Base-by-base conservation (phyloP, 2,888 invertebrate species). In the Xylota segnis region DNA sequence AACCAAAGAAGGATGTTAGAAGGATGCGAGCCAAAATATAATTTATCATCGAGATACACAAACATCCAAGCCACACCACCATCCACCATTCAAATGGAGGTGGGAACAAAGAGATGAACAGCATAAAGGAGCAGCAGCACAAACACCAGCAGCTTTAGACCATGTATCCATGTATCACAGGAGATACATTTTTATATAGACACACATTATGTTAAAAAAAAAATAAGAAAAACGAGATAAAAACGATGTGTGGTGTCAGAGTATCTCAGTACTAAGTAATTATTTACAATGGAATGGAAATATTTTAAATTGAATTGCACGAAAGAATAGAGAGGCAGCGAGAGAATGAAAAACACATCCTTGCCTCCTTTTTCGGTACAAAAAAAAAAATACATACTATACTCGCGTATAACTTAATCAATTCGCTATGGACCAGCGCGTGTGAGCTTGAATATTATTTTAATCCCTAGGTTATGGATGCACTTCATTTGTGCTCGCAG, bases 1-100 rank as follows among this genome's bases (percentile, higher is more conserved):
- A 27, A 16, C 40, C n/a, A 40, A 52, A 70, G 75, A 82, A 82
- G 86, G 82, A 86, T 77, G 82, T 86, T 86, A 82, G 82, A 86
- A 82, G 86, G 86, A 86, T 86, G 72, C 86, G 86, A 86, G 76
- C 81, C 72, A 72, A 86, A 86, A 81, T 86, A 86, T 82, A 86
- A 86, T 86, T 86, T 86, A 86, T 86, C 86, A 82, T 86, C 86
- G 54, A 82, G 86, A 86, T 81, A 82, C 59, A 77, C 56, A 79
- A 79, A 72, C 76, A 72, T 71, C 61, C 50, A 71, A 61, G 66
- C 71, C 65, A 71, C 74, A 59, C 71, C 65, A 71, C 74, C 78
- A 71, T 59, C 63, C 66, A 70, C 63, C 66, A 70, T 54, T 79
- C 61, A 70, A 70, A 75, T 59, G 70, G 78, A 81, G 72, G 86